Evolutionary conservation across 2,888 invertebrate genomes (phyloP).

Genomic region (Chirona hameri): DNA sequence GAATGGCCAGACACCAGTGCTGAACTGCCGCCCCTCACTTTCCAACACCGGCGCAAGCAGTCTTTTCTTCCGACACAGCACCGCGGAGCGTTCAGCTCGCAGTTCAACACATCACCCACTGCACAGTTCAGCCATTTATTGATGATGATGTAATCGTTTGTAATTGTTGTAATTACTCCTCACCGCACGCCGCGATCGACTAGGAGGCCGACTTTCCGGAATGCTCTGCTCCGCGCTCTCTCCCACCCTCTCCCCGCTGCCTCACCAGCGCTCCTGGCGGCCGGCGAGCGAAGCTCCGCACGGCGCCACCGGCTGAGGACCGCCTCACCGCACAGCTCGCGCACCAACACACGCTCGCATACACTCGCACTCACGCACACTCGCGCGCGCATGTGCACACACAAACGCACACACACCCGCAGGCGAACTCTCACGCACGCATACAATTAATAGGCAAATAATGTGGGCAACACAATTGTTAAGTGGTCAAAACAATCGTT

Average conservation of each 20-base stretch:
- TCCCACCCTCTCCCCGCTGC: not conserved
- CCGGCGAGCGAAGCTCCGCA: not conserved
- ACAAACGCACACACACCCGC: not conserved
- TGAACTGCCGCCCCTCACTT: too few relatives aligned
- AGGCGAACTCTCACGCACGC: not conserved
- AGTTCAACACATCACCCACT: too few relatives aligned
- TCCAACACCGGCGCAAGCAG: too few relatives aligned
- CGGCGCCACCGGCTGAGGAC: too few relatives aligned
- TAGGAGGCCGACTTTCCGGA: not conserved
- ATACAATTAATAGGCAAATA: constrained; percentile 27
- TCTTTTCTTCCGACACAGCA: too few relatives aligned
- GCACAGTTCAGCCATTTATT: constrained; percentile 22
- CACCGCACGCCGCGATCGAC: not conserved
- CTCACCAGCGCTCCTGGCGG: not conserved
- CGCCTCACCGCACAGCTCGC: too few relatives aligned
- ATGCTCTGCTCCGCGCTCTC: not conserved
- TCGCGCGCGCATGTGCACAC: not conserved
- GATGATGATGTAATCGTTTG: constrained; percentile 24
- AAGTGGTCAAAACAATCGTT: constrained; percentile 12
- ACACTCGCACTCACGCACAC: not conserved
- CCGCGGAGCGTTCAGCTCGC: too few relatives aligned
- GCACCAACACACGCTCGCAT: not conserved
- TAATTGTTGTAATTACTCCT: not conserved
- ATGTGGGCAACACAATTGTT: constrained; percentile 27
- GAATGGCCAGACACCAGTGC: too few relatives aligned